A percentile compares a stretch with the other conserved stretches of the same genome.
phyloP scores from a whole-genome alignment of 2,113 vertebrate species.

The Ptilorrhoa leucosticta region DNA sequence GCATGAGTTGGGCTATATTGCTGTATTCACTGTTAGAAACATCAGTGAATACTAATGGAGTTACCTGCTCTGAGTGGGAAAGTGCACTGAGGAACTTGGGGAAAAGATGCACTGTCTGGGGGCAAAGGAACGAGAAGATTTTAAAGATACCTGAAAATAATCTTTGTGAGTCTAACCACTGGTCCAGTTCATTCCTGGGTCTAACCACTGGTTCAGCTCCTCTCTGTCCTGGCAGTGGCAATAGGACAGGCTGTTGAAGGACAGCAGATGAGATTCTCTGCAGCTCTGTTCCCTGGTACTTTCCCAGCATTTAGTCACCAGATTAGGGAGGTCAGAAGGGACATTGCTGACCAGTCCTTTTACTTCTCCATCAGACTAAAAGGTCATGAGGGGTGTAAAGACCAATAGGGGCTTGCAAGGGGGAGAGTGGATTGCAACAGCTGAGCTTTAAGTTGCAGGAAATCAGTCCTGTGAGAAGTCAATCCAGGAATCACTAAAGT shows the following conservation, averaged over 20 bases:
- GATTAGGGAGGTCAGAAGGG: neutral
- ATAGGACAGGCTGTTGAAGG: neutral
- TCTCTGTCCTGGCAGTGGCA: neutral
- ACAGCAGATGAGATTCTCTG: neutral
- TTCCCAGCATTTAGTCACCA: neutral
- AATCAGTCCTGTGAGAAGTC: neutral
- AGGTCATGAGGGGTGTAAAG: neutral
- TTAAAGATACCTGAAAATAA: neutral
- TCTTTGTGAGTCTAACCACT: neutral
- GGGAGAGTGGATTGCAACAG: neutral
- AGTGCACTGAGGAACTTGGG: neutral
- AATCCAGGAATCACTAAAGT: neutral
- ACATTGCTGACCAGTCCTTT: neutral
- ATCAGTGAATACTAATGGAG: neutral
- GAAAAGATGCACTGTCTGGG: neutral
- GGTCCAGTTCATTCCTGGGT: neutral
- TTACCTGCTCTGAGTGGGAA: neutral
- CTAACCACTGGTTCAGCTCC: neutral
- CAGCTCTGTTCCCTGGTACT: neutral
- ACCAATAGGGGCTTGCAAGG: neutral
- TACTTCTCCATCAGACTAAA: neutral
- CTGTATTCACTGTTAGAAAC: neutral
- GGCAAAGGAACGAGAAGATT: neutral
- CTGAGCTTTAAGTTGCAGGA: neutral
- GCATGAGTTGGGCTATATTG: neutral